Evolutionary conservation across 92 coral and sea anemone species (phyloP), one percentile per base, ranked within the genome.

Genomic region (Palythoa grandis): DNA sequence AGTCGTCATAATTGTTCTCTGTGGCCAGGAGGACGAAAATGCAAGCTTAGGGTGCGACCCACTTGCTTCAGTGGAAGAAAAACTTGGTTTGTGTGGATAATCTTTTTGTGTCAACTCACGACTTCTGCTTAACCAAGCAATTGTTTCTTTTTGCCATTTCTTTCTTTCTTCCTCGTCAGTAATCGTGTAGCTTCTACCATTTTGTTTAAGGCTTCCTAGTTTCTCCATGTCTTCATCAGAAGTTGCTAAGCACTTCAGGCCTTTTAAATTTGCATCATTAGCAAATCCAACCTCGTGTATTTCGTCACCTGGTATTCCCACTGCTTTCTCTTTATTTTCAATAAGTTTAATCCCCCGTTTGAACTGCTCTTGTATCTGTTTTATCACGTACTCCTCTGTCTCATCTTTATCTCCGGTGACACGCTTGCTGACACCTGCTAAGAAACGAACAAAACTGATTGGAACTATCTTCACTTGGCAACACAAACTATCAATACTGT

Each of bases 331-430:
- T 68, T 80, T 60, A 40, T 22, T 43, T 70, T 66, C 63, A 40
- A 11, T 80, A 65, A 65, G 23, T 22, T 48, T 23, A 37, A 80
- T 63, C 7, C 74, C 74, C 23, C 61, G 70, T 14, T 40, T 67
- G 70, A 80, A 68, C 37, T 47, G 85, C 25, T 80, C 85, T 40
- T 80, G 85, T 66, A 80, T 80, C 53, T 80, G 85, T 48, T 66
- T 80, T 35, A 80, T 65, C 15, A 80, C 75, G 23, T 29, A 80
- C n/a, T 48, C 60, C 63, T 67, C 85, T 2, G 58, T 37, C 23
- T 60, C 74, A 80, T 66, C 85, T 43, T 15, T 66, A 23, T 67
- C 85, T 66, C 60, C 11, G 47, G 39, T 52, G 20, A 14, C 14
- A 67, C 10, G 58, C n/a, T 43, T 52, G 22, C 56, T 66, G 43